phyloP scores from a whole-genome alignment of 2,797 vertebrate genomes.

The Spatula versicolor region DNA sequence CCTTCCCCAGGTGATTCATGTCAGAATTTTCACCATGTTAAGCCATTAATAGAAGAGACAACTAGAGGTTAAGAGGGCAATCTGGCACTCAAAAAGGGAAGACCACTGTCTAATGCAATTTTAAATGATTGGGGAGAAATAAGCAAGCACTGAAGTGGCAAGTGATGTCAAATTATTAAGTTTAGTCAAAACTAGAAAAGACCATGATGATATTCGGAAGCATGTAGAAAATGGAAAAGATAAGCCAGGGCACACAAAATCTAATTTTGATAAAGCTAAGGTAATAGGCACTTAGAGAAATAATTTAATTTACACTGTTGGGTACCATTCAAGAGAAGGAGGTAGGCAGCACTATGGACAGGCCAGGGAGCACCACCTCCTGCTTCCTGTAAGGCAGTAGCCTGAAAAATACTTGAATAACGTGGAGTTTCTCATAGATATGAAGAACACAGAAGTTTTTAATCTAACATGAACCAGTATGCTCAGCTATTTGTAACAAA shows the following conservation, averaged over 20 bases:
- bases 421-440: background rate
- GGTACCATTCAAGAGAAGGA: background rate
- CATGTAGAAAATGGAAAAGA: background rate
- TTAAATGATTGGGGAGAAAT: background rate
- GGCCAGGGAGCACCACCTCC: background rate
- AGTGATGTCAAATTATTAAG: background rate
- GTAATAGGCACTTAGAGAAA: background rate
- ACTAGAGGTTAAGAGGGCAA: conserved; percentile 8
- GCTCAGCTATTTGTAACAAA: background rate
- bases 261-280: background rate
- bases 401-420: background rate
- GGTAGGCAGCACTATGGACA: background rate
- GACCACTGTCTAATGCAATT: background rate
- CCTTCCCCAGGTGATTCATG: background rate
- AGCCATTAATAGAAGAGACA: background rate
- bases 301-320: background rate
- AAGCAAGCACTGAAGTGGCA: background rate
- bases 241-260: background rate
- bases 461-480: background rate
- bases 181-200: background rate
- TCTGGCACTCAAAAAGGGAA: background rate
- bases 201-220: background rate
- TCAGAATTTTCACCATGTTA: background rate
- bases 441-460: background rate
- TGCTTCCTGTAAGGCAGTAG: background rate